A percentile compares a stretch with the other conserved stretches of the same genome.
phyloP scores from a whole-genome alignment of 2,888 invertebrate species.

The Cheilosia grossa region DNA sequence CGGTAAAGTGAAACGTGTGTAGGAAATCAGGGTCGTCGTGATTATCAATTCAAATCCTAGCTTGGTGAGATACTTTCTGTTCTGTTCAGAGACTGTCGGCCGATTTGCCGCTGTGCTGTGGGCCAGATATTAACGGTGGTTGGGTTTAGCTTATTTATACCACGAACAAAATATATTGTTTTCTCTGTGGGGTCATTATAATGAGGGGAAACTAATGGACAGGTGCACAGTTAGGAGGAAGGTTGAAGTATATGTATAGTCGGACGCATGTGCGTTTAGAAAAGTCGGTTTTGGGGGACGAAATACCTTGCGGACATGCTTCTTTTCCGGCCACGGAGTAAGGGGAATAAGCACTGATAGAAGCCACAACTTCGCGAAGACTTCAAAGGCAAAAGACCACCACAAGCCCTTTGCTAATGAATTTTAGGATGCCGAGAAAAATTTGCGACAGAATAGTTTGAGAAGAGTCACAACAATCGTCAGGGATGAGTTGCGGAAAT shows the following conservation, averaged over 20 bases:
- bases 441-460: no score
- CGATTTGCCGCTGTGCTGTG: constrained; percentile 15
- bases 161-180: constrained; percentile 49
- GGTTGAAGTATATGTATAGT: neutral
- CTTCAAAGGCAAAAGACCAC: no score
- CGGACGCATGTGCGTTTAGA: neutral
- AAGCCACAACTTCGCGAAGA: no score
- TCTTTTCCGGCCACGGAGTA: no score
- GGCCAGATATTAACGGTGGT: constrained; percentile 58
- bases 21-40: constrained; percentile 67
- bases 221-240: constrained; percentile 32
- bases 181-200: constrained; percentile 44
- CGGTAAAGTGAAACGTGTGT: constrained; percentile 64
- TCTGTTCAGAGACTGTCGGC: constrained; percentile 13
- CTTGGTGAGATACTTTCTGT: constrained; percentile 62
- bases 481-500: no score
- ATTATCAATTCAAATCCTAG: constrained; percentile 68
- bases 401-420: no score
- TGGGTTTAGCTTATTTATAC: constrained; percentile 50
- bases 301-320: no score
- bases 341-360: no score
- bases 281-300: neutral
- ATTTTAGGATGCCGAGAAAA: no score
- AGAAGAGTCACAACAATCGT: no score
- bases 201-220: constrained; percentile 32